Evolutionary conservation across 2,113 vertebrate species (phyloP).

Genomic region (Sinocyclocheilus maitianheensis): DNA sequence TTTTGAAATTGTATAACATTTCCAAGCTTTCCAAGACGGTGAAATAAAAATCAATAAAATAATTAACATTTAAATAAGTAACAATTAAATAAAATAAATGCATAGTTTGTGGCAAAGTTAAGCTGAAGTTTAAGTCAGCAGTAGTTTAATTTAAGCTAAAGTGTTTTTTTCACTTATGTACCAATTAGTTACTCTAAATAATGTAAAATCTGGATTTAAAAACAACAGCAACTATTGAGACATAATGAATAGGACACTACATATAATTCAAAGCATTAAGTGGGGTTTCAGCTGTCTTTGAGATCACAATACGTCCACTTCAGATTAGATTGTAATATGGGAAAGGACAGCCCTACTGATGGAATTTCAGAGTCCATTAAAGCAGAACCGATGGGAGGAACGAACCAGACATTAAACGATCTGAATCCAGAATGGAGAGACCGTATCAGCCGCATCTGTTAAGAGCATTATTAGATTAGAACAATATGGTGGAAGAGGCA

Average conservation of each 20-base stretch:
- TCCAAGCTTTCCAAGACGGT: not conserved
- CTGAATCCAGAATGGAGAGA: slow-evolving; percentile 44
- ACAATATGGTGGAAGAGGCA: slow-evolving; percentile 49
- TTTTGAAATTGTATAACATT: not conserved
- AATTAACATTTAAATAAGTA: not conserved
- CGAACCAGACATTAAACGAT: slow-evolving; percentile 43
- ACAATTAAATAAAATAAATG: too few relatives aligned
- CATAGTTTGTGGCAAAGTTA: too few relatives aligned
- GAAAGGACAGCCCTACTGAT: slow-evolving; percentile 46
- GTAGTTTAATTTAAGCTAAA: too few relatives aligned
- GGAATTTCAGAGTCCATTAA: slow-evolving; percentile 58
- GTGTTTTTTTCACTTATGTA: not conserved
- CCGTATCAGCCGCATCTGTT: slow-evolving; percentile 50
- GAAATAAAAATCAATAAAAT: not conserved
- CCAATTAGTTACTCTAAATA: slow-evolving; percentile 14
- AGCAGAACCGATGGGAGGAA: slow-evolving; percentile 43
- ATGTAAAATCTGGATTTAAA: not conserved
- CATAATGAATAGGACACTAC: slow-evolving; percentile 1
- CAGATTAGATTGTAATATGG: slow-evolving; percentile 39
- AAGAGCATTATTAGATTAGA: slow-evolving; percentile 60
- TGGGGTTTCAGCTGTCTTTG: slow-evolving; percentile 18
- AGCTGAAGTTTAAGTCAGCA: too few relatives aligned
- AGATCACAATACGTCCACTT: slow-evolving; percentile 32
- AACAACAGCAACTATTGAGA: slow-evolving; percentile 7
- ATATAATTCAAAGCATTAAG: slow-evolving; percentile 25